Conservation (phyloP, 1,140 invertebrate species). For the Zaprionus ghesquierei region DNA sequence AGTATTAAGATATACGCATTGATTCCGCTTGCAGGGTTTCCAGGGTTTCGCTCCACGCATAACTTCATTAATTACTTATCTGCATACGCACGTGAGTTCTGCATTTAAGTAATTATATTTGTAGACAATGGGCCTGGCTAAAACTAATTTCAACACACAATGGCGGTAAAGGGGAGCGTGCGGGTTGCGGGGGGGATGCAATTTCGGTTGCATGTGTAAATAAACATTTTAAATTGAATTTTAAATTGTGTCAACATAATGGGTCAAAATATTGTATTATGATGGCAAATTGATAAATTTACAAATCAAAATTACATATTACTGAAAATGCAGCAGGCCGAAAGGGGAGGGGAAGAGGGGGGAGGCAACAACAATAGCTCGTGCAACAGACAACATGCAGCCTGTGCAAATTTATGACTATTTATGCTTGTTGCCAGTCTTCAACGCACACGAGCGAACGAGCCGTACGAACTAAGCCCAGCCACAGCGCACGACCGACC, state of each 20-base stretch:
- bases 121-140: slow-evolving; percentile 28
- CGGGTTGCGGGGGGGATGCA: not conserved
- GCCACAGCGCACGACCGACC: not conserved
- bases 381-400: slow-evolving; percentile 4
- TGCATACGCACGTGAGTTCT: not conserved
- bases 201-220: slow-evolving; percentile 50
- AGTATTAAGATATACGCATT: not conserved
- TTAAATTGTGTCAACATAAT: slow-evolving; percentile 69
- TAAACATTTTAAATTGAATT: slow-evolving; percentile 73
- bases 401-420: slow-evolving; percentile 32
- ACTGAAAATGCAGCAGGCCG: slow-evolving; percentile 19
- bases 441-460: slow-evolving; percentile 16
- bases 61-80: not conserved
- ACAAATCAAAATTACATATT: slow-evolving; percentile 74
- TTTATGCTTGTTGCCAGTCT: slow-evolving; percentile 37
- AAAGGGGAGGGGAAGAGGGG: not conserved
- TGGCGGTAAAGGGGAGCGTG: slow-evolving; percentile 9
- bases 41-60: not conserved
- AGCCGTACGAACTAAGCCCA: too few relatives aligned
- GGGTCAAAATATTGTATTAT: slow-evolving; percentile 66
- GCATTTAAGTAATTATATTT: slow-evolving; percentile 28
- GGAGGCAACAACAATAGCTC: not conserved
- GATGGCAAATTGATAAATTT: slow-evolving; percentile 76
- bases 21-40: not conserved
- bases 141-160: slow-evolving; percentile 50